phyloP scores from a whole-genome alignment of 2,797 vertebrate species.

The Zalophus californianus region DNA sequence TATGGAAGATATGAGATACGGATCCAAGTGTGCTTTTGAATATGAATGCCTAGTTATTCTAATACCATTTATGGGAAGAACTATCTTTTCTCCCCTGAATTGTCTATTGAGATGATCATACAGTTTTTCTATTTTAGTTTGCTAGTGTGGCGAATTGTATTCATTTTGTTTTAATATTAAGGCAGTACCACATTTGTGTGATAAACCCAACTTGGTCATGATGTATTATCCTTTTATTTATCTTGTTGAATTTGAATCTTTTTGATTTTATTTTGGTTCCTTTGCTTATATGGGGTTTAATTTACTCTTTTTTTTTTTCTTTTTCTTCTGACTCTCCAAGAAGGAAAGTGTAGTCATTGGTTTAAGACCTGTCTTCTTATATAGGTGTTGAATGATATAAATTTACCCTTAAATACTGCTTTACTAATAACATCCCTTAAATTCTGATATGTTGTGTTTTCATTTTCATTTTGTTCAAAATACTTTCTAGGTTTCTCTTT shows the following conservation, averaged over 20 bases:
- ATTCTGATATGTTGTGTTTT: background rate
- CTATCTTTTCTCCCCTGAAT: background rate
- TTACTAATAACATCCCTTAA: background rate
- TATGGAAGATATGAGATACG: background rate
- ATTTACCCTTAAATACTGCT: background rate
- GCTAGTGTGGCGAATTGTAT: background rate
- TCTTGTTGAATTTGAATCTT: background rate
- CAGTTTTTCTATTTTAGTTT: slow-evolving; percentile 1
- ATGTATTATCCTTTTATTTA: slow-evolving; percentile 14
- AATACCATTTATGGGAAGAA: background rate
- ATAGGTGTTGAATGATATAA: background rate
- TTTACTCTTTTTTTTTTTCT: background rate
- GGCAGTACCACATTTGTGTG: background rate
- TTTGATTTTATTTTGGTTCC: background rate
- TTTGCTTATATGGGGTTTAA: background rate
- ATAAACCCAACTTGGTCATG: background rate
- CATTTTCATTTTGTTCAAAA: background rate
- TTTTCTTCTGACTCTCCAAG: background rate
- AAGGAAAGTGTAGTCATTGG: background rate
- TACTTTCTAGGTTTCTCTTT: background rate
- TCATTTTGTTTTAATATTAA: background rate
- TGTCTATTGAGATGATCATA: background rate
- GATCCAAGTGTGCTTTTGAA: background rate
- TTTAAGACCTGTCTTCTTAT: background rate
- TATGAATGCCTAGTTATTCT: background rate